Base-by-base conservation (phyloP, 2,797 vertebrate species). In the Macropus fuliginosus region DNA sequence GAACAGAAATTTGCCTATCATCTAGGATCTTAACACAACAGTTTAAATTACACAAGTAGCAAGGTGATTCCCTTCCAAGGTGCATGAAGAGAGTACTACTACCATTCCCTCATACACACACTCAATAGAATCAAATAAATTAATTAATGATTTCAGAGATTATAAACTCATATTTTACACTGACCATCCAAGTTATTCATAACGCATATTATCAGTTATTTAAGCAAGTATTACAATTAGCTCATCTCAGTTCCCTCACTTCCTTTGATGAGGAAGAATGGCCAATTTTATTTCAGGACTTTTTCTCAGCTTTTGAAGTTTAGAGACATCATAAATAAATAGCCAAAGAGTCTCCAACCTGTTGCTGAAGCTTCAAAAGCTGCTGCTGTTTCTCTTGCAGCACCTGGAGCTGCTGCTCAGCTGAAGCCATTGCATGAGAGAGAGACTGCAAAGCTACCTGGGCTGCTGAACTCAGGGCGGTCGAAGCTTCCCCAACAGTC, bases 341-440 rank as follows among this genome's bases (percentile, higher is more conserved):
- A 98, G 98, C 98, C 98, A 98, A 98, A 98, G 98, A 98, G 98
- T 98, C 98, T 99, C 98, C 98, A 98, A 99, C 99, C 99, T 99
- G 99, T 98, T 99, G 99, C 99, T 99, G 99, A 98, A 99, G 99
- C 98, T 99, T 99, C 97, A 99, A 99, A 98, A 99, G 99, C 98
- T 99, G 99, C 99, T 99, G 99, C 97, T 99, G 99, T 98, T 99
- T 99, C 99, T 99, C 99, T 99, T 99, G 99, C 98, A 99, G 99
- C 98, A 99, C 99, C 99, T 99, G 99, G 94, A 99, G 99, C 99
- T 99, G 99, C 98, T 99, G 99, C 99, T 99, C 99, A 6, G 99
- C 99, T 96, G 99, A 99, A 97, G 99, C 99, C 99, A 99, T 99
- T 98, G 99, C 99, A 97, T 99, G 99, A 97, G 99, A 99, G 98